A percentile compares a stretch with the other conserved stretches of the same genome.
Evolutionary conservation across 2,888 invertebrate species (phyloP).

Genomic region (Hemistola chrysoprasaria): DNA sequence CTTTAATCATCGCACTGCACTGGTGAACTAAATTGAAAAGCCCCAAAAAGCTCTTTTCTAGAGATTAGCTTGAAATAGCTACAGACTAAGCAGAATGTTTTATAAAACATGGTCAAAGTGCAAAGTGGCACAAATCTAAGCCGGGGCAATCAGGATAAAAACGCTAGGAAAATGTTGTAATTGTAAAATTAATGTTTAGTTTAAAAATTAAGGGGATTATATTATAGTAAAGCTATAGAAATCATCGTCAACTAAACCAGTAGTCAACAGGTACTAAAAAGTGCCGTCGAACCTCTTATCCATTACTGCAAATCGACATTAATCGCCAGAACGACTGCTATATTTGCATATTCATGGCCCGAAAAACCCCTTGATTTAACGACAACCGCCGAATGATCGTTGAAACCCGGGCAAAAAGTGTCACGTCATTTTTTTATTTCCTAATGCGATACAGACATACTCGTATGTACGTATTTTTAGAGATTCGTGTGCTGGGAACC

Average conservation of each 20-base stretch:
- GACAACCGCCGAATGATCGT: constrained; percentile 56
- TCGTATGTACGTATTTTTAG: constrained; percentile 31
- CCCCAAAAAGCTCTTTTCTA: too few relatives aligned
- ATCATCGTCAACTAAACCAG: constrained; percentile 1
- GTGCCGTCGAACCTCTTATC: constrained; percentile 42
- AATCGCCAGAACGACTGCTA: constrained; percentile 53
- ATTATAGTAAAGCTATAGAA: constrained; percentile 2
- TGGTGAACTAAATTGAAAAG: too few relatives aligned
- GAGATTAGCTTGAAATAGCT: not conserved
- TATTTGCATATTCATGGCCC: constrained; percentile 68
- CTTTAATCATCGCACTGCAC: too few relatives aligned
- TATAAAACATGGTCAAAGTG: too few relatives aligned
- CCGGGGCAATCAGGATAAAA: too few relatives aligned
- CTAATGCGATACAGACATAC: constrained; percentile 33
- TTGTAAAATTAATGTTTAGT: too few relatives aligned
- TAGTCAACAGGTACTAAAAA: constrained; percentile 47
- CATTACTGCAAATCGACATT: constrained; percentile 50
- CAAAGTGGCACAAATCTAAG: too few relatives aligned
- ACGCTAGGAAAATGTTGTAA: too few relatives aligned
- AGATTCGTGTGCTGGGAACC: constrained; percentile 17
- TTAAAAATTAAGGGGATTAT: not conserved
- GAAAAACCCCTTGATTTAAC: constrained; percentile 57
- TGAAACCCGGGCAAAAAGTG: constrained; percentile 55
- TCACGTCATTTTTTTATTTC: constrained; percentile 51
- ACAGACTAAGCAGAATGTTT: too few relatives aligned